These are phyloP conservation scores for Drosophila neonasuta DNA, from an alignment of 2,888 invertebrate species.

Conservation along the genomic window DNA sequence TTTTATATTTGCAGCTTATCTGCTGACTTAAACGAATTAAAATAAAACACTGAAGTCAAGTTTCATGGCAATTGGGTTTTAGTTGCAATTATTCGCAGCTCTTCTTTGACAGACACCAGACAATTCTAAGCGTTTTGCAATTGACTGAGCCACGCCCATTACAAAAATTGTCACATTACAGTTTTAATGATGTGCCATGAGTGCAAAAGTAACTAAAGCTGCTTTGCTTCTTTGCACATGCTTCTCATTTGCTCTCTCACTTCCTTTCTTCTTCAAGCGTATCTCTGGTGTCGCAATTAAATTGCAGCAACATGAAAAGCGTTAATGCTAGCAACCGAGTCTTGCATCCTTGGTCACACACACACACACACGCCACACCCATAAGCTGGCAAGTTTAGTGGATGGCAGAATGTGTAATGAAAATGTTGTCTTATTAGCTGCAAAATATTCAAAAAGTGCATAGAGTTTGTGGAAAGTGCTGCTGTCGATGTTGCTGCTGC, in stretches of 20 bases:
- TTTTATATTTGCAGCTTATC: too few species aligned
- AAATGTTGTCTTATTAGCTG: slow-evolving; percentile 71
- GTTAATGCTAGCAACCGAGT: slow-evolving; percentile 24
- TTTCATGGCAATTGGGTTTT: slow-evolving; percentile 23
- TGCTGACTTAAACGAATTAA: neutral
- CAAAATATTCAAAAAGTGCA: slow-evolving; percentile 44
- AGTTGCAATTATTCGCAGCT: slow-evolving; percentile 45
- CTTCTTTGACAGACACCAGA: slow-evolving; percentile 22
- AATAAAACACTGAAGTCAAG: neutral
- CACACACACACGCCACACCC: slow-evolving; percentile 15
- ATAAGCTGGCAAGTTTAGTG: slow-evolving; percentile 49
- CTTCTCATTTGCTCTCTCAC: slow-evolving; percentile 7
- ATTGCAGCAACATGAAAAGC: slow-evolving; percentile 52
- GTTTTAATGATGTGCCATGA: slow-evolving; percentile 70
- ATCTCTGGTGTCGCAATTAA: slow-evolving; percentile 66
- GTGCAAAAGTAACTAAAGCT: slow-evolving; percentile 27
- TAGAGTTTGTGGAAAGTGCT: slow-evolving; percentile 11
- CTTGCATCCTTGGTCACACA: neutral
- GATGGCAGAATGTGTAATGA: slow-evolving; percentile 47
- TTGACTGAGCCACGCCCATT: slow-evolving; percentile 66
- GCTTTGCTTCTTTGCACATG: neutral
- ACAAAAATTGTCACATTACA: slow-evolving; percentile 64
- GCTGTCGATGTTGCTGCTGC: neutral
- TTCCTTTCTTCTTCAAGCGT: slow-evolving; percentile 41
- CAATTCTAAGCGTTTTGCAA: slow-evolving; percentile 57